A percentile compares a stretch with the other conserved stretches of the same genome.
Conservation (phyloP, 2,888 invertebrate species). For the Drosophila meridiana region DNA sequence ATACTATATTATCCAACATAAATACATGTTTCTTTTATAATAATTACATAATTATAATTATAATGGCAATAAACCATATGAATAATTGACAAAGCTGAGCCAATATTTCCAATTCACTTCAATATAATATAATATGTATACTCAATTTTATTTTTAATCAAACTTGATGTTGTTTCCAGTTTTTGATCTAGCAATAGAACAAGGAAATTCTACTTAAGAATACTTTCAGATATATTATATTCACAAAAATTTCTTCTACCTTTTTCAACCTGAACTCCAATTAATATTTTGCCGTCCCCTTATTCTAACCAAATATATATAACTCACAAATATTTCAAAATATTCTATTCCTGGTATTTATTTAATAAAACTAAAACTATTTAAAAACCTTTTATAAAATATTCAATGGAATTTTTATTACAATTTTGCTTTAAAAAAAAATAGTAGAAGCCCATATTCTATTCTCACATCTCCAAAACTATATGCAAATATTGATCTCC, state of each 20-base stretch:
- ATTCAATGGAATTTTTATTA: background rate
- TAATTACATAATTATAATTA: background rate
- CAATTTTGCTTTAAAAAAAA: background rate
- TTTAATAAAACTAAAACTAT: background rate
- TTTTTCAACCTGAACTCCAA: background rate
- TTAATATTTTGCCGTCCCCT: background rate
- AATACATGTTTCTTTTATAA: background rate
- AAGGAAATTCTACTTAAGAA: background rate
- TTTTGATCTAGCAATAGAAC: constrained; percentile 54
- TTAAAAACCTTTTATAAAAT: background rate
- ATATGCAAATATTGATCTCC: constrained; percentile 1
- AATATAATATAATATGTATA: constrained; percentile 30
- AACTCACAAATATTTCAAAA: background rate
- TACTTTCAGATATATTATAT: background rate
- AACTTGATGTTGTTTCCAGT: constrained; percentile 37
- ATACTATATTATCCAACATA: constrained; percentile 26
- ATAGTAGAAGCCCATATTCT: background rate
- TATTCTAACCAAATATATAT: background rate
- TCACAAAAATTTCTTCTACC: background rate
- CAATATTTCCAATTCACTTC: constrained; percentile 64
- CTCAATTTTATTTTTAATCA: constrained; percentile 28
- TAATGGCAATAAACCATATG: constrained; percentile 31
- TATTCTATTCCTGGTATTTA: background rate
- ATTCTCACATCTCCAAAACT: background rate
- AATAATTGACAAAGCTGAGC: constrained; percentile 27